Conservation (phyloP, 2,888 invertebrate species). For the Blomia tropicalis region DNA sequence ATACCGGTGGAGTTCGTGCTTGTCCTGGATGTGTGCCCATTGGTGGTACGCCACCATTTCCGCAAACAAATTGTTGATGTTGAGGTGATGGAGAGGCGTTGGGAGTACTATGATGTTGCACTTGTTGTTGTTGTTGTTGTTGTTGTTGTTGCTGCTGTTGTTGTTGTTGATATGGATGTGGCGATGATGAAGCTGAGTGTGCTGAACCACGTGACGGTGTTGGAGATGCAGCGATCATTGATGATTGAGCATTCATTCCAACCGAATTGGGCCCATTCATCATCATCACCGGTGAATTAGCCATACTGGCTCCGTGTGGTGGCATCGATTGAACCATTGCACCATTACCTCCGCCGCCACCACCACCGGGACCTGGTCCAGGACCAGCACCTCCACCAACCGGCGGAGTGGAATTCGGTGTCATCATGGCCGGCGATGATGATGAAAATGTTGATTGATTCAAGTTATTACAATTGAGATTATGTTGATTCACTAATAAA, state of each 20-base stretch:
- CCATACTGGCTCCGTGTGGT: neutral
- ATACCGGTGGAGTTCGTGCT: neutral
- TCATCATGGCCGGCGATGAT: neutral
- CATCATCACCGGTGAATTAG: neutral
- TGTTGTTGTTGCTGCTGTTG: neutral
- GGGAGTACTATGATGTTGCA: neutral
- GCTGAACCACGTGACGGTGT: neutral
- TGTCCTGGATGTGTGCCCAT: neutral
- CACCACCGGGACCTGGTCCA: neutral
- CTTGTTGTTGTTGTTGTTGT: neutral
- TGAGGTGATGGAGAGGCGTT: neutral
- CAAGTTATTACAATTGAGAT: no score
- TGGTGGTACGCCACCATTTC: neutral
- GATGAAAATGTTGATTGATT: no score
- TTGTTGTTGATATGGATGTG: neutral
- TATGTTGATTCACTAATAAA: no score
- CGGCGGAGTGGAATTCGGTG: neutral
- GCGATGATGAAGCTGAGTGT: neutral
- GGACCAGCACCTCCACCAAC: neutral
- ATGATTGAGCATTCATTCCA: neutral
- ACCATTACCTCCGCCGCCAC: neutral
- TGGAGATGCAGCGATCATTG: neutral
- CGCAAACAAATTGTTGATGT: neutral
- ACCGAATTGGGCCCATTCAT: neutral
- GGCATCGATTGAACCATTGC: neutral